These are phyloP conservation scores for Drosophila auraria DNA, from an alignment of 1,140 invertebrate genomes.

Conservation along the genomic window DNA sequence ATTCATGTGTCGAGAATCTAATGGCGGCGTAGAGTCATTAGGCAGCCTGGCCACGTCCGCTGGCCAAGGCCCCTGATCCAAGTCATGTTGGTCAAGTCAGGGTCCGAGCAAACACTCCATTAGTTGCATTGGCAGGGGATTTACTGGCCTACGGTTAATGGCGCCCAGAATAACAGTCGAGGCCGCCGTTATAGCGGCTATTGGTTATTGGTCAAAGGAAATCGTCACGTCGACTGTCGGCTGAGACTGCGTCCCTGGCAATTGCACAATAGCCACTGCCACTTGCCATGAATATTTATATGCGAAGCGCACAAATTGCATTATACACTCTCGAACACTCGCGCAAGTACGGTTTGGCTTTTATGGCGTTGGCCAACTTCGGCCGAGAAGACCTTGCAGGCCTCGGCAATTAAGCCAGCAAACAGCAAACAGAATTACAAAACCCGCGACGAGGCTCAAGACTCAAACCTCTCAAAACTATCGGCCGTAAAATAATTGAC, in stretches of 20 bases:
- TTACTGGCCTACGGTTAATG: conserved; percentile 13
- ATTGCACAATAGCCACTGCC: conserved; percentile 54
- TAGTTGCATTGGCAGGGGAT: conserved; percentile 16
- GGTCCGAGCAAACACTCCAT: conserved; percentile 23
- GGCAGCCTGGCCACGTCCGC: conserved; percentile 38
- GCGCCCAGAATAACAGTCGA: conserved; percentile 35
- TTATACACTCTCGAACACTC: conserved; percentile 12
- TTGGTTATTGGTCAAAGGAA: conserved; percentile 42
- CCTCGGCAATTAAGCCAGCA: conserved; percentile 49
- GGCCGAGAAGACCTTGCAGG: conserved; percentile 69
- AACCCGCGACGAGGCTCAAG: conserved; percentile 13
- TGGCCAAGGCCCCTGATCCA: conserved; percentile 10
- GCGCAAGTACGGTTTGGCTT: conserved; percentile 36
- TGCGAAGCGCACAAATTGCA: conserved; percentile 46
- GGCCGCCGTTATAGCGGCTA: conserved; percentile 11
- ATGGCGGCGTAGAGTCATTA: conserved; percentile 42
- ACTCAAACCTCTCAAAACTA: conserved; percentile 11
- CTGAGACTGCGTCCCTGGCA: conserved; percentile 45
- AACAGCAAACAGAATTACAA: conserved; percentile 48
- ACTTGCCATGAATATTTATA: conserved; percentile 70
- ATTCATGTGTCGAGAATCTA: conserved; percentile 50
- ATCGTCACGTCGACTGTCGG: conserved; percentile 35
- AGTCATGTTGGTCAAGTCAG: conserved; percentile 33
- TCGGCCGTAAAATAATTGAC: conserved; percentile 39
- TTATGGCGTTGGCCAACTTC: conserved; percentile 70